A percentile compares a stretch with the other conserved stretches of the same genome.
phyloP scores from a whole-genome alignment of 2,888 invertebrate genomes.

The Salticus scenicus region DNA sequence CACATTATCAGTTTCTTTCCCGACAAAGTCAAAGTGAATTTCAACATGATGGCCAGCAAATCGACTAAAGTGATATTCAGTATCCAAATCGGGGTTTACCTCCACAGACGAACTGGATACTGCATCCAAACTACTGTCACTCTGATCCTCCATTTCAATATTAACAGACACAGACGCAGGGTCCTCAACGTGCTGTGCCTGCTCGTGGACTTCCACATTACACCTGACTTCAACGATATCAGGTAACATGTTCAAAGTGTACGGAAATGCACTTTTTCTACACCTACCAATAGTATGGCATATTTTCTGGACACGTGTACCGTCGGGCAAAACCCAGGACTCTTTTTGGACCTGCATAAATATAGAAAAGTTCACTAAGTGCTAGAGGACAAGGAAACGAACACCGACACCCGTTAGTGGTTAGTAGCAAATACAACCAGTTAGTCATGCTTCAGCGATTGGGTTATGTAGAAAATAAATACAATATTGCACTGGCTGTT shows the following conservation, averaged over 20 bases:
- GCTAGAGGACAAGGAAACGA: background rate
- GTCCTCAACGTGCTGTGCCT: conserved; percentile 2
- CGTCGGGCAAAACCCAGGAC: conserved; percentile 59
- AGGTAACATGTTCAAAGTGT: conserved; percentile 16
- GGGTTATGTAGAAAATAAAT: background rate
- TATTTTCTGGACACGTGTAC: conserved; percentile 55
- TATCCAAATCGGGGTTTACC: background rate
- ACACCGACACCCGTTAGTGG: background rate
- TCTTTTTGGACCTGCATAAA: conserved; percentile 56
- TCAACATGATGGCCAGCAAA: conserved; percentile 51
- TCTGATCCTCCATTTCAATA: background rate
- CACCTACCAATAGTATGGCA: conserved; percentile 60
- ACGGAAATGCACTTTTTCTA: conserved; percentile 47
- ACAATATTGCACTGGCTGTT: background rate
- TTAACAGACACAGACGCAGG: background rate
- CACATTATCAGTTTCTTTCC: background rate
- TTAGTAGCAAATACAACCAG: background rate
- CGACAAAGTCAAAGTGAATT: conserved; percentile 44
- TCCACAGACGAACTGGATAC: background rate
- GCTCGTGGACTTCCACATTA: conserved; percentile 63
- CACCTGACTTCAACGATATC: conserved; percentile 58
- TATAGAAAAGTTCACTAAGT: conserved; percentile 8
- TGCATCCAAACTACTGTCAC: background rate
- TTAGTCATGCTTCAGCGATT: background rate
- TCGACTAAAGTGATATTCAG: conserved; percentile 43